phyloP scores from a whole-genome alignment of 2,888 invertebrate species.

The Odontomyia ornata region DNA sequence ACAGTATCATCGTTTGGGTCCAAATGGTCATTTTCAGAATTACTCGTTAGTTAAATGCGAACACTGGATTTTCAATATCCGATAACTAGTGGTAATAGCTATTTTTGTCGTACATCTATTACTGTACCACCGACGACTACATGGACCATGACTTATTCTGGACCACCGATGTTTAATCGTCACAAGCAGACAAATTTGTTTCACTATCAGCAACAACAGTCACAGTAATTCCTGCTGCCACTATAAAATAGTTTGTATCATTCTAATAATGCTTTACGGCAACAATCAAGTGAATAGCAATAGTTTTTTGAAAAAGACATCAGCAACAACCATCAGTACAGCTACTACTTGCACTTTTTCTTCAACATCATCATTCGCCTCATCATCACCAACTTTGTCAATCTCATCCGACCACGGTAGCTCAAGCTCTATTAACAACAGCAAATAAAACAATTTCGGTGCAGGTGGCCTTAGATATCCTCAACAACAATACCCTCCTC shows the following conservation, averaged over 20 bases:
- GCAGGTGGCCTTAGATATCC: slow-evolving; percentile 17
- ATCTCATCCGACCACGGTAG: slow-evolving; percentile 49
- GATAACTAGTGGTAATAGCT: slow-evolving; percentile 52
- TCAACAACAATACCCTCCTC: slow-evolving; percentile 20
- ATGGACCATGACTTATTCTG: slow-evolving; percentile 48
- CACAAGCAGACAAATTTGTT: neutral
- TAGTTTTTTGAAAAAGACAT: slow-evolving; percentile 49
- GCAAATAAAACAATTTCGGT: slow-evolving; percentile 9
- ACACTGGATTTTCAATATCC: slow-evolving; percentile 66
- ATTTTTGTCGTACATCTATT: slow-evolving; percentile 53
- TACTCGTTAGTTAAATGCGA: slow-evolving; percentile 68
- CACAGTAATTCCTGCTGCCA: slow-evolving; percentile 33
- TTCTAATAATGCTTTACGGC: slow-evolving; percentile 41
- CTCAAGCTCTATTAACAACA: slow-evolving; percentile 20
- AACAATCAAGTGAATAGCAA: slow-evolving; percentile 47
- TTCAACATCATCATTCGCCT: slow-evolving; percentile 27
- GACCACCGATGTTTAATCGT: slow-evolving; percentile 13
- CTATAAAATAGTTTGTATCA: slow-evolving; percentile 36
- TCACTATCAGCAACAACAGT: slow-evolving; percentile 47
- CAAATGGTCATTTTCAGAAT: slow-evolving; percentile 68
- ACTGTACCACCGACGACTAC: slow-evolving; percentile 50
- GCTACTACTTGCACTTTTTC: slow-evolving; percentile 45
- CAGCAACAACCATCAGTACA: slow-evolving; percentile 45
- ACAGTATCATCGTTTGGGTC: slow-evolving; percentile 70
- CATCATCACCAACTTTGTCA: slow-evolving; percentile 45